Conservation (phyloP, 2,797 vertebrate genomes). For the Eulemur rubriventer region DNA sequence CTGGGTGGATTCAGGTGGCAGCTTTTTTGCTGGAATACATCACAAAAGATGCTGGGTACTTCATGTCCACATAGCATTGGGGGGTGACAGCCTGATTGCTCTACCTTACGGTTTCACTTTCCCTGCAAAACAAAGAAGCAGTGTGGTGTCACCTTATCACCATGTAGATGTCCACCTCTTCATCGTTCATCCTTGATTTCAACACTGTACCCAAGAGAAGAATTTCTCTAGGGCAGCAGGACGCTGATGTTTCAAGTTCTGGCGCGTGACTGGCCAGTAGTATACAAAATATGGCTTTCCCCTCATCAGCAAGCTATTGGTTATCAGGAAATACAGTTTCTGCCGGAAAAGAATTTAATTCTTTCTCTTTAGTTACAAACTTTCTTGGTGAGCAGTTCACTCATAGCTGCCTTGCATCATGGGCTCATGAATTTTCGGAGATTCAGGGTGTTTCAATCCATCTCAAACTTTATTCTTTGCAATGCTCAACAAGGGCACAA, state of each 20-base stretch:
- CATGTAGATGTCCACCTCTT: neutral
- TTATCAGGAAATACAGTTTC: neutral
- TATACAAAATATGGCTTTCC: neutral
- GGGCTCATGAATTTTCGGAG: neutral
- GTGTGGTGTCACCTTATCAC: neutral
- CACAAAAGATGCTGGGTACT: neutral
- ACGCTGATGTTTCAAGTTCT: neutral
- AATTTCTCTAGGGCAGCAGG: neutral
- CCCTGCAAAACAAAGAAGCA: neutral
- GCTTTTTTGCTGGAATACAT: neutral
- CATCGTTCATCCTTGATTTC: neutral
- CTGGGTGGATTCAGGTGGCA: neutral
- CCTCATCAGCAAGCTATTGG: neutral
- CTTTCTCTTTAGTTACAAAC: neutral
- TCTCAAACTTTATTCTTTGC: neutral
- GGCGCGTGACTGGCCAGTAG: neutral
- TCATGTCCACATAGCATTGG: accelerated
- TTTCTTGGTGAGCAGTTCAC: neutral
- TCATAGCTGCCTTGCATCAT: neutral
- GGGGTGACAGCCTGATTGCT: neutral
- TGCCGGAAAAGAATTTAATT: neutral
- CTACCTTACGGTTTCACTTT: accelerated
- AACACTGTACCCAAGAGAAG: neutral
- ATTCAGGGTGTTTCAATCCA: neutral
- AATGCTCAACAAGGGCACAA: neutral